Conservation (phyloP, 2,888 invertebrate species). For the Dasypolia templi region DNA sequence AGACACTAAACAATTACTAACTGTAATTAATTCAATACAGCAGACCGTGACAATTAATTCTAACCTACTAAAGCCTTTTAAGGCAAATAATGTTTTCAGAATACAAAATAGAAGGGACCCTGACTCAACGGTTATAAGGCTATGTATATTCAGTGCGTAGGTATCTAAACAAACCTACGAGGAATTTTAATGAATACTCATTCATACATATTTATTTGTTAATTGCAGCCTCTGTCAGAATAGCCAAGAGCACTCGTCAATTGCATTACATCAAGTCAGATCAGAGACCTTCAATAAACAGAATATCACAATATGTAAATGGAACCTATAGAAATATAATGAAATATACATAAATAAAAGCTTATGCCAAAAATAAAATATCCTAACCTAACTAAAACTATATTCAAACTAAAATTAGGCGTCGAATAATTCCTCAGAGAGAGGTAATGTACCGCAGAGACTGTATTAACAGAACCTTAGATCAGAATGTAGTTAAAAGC, state of each 20-base stretch:
- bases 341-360: too few species aligned
- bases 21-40: slow-evolving; percentile 20
- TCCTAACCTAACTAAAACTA: too few species aligned
- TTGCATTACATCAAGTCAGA: slow-evolving; percentile 23
- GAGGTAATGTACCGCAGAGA: too few species aligned
- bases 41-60: slow-evolving; percentile 9
- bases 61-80: background rate
- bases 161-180: slow-evolving; percentile 6
- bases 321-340: too few species aligned
- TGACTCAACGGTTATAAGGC: slow-evolving; percentile 37
- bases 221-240: slow-evolving; percentile 23
- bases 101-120: slow-evolving; percentile 49
- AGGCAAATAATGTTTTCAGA: slow-evolving; percentile 26
- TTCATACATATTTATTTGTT: slow-evolving; percentile 21
- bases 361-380: too few species aligned
- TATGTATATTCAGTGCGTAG: slow-evolving; percentile 42
- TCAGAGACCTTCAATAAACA: slow-evolving; percentile 9
- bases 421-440: too few species aligned
- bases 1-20: background rate
- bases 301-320: slow-evolving; percentile 2
- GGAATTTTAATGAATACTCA: slow-evolving; percentile 44
- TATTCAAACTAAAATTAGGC: too few species aligned
- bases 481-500: background rate
- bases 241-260: slow-evolving; percentile 15
- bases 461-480: too few species aligned